A percentile compares a stretch with the other conserved stretches of the same genome.
Evolutionary conservation across 2,797 vertebrate species (phyloP).

Genomic region (Pantherophis alleghaniensis): DNA sequence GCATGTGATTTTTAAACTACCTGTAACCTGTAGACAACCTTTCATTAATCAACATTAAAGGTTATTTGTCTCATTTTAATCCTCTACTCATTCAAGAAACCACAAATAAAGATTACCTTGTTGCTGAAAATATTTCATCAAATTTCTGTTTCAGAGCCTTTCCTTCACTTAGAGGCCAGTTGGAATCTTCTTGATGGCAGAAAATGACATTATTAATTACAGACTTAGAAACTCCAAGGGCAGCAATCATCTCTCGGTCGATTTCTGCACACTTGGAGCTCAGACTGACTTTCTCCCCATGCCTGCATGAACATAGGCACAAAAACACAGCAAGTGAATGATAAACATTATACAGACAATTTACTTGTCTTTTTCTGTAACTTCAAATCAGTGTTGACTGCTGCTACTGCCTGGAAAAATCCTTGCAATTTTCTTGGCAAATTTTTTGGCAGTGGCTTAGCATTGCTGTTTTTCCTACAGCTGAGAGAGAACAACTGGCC

Average conservation of each 20-base stretch:
- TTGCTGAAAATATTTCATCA: conserved; percentile 97
- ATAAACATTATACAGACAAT: background rate
- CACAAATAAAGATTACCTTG: conserved; percentile 79
- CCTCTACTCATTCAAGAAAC: conserved; percentile 1
- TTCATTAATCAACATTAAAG: background rate
- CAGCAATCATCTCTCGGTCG: conserved; percentile 92
- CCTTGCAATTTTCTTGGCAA: background rate
- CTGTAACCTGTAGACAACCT: background rate
- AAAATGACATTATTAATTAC: conserved; percentile 96
- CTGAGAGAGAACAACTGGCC: background rate
- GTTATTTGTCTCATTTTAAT: background rate
- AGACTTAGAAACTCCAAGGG: conserved; percentile 91
- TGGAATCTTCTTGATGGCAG: conserved; percentile 98
- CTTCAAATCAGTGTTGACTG: background rate
- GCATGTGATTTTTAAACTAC: conserved; percentile 11
- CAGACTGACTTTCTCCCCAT: conserved; percentile 86
- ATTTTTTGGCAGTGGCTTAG: background rate
- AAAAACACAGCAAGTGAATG: background rate
- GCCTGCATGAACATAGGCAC: conserved; percentile 64
- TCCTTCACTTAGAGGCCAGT: conserved; percentile 96
- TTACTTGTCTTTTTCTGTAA: background rate
- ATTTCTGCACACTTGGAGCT: conserved; percentile 95
- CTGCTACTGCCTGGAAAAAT: background rate
- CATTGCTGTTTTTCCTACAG: background rate
- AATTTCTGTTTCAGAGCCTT: conserved; percentile 96